Base-by-base conservation (phyloP, 2,888 invertebrate species). In the Coelopa pilipes region DNA sequence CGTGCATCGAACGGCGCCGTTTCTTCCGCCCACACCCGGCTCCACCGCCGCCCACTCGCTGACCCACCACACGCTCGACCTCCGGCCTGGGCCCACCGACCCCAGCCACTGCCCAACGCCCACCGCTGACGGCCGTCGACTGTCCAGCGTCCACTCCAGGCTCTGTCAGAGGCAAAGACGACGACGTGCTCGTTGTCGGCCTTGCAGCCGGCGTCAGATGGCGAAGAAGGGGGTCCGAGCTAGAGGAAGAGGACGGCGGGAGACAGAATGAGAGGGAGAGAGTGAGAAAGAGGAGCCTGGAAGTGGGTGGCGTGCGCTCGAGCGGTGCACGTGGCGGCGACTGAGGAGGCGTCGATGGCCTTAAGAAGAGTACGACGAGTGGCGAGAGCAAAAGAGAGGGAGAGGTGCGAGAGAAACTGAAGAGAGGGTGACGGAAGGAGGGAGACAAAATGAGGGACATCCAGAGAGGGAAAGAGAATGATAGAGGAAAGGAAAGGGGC, bases 1-100 rank as follows among this genome's bases (percentile, higher is more conserved):
- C 62, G 50, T 62, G 70, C 70, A 70, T 53, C 50, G 70, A 63
- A 70, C 24, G 70, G 34, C 69, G 46, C 45, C 50, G n/a, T 70
- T 70, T 63, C 70, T 70, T 63, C 62, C 53, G 63, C 21, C 62
- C 46, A 45, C 69, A 69, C 45, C 1, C 17, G 15, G n/a, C 24
- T 4, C 55, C 45, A 46, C 15, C 24, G 15, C 15, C 57, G n/a
- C 59, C 19, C 24, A 55, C 21, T 34, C 34, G 7, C 19, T 24
- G 13, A 11, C 21, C 34, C 60, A 21, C 13, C 60, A 11, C 59
- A 45, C 57, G 1, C 55, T 7, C 19, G 19, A 1, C 9, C 12
- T 55, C 53, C 55, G 34, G 5, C n/a, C n/a, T 53, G n/a, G n/a
- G n/a, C n/a, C 9, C 12, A 55, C 53, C 55, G 34, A 11, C n/a